Evolutionary conservation across 1,140 invertebrate species (phyloP), one percentile per base, ranked within the genome.

Genomic region (Leptinotarsa texana): DNA sequence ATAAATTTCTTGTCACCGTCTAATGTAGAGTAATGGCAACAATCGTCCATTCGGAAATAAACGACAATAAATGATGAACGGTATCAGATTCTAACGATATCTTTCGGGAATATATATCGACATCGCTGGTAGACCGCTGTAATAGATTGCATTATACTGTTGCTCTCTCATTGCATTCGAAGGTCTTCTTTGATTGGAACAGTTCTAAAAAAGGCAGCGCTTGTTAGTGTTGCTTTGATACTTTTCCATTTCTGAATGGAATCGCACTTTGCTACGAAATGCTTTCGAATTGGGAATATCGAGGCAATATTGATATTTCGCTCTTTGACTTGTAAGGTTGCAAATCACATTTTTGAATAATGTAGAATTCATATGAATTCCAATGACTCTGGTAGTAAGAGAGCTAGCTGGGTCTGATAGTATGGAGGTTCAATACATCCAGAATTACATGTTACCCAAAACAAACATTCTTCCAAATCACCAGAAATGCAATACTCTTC

Each of bases 81-180:
- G 76, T 81, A 76, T 81, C 79, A 73, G 78, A 79, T 81, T 81
- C 80, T 81, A 80, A 82, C 79, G 77, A 81, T 71, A 79, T 81
- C 81, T 80, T 77, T 73, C 73, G 79, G 78, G 80, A 82, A 80
- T 82, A 78, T 74, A 76, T 74, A 42, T 42, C 62, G 67, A 15
- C 71, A 22, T 63, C 70, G 63, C 24, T 33, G 33, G 17, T 33
- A 47, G n/a, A 18, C 77, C 72, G 72, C 76, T 79, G 80, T 80
- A 80, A 80, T 81, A 79, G 79, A 81, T 81, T 80, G 78, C 79
- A 77, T 72, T 75, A 76, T 69, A 68, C 33, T 47, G 66, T 42
- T 68, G 66, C 33, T 18, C 66, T 68, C 66, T 47, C 24, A 68
- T 68, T 68, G 66, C 66, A 68, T 68, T n/a, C 18, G 66, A 68